Base-by-base conservation (phyloP, 2,888 invertebrate species). In the Lucinisca nassula region DNA sequence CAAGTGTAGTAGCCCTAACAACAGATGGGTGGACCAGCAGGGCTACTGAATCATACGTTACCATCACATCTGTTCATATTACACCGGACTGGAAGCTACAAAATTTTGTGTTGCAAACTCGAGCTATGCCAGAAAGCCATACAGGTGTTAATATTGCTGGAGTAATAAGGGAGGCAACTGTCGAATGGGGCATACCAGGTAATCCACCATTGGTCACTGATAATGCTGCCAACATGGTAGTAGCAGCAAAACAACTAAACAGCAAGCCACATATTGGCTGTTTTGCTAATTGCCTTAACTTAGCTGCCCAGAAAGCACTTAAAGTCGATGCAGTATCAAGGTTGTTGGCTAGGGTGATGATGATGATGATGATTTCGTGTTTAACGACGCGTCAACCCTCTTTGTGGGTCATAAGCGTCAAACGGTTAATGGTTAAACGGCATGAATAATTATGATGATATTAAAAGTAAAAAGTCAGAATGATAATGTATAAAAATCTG, bases 181-280 rank as follows among this genome's bases (percentile, higher is more conserved):
- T 1, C 1, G 84, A 87, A 24, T 87, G 87, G 80, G 40, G 51
- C 30, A 17, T 76, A 17, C 49, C 61, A 76, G 24, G 73, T 14
- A 70, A 61, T 0, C 58, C 70, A 1, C 79, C 88, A 14, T 21
- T 85, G 1, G 84, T 88, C 0, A 80, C 83, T 24, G 84, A 86
- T 51, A 88, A 88, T 86, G 84, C 86, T 21, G 70, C 78, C 21
- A 83, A 86, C 40, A 89, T 86, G 89, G 1, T 21, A 21, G 81
- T 75, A 0, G 82, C 84, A 14, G 84, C 75, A 51, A 61, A 37
- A 38, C 78, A 82, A 55, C n/a, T 79, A 14, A 17, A 35, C n/a
- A 75, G 79, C 61, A 55, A 72, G n/a, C 79, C 76, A 35, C 80
- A 84, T 45, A 78, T 80, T 10, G 67, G 81, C 8, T 88, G 88